Evolutionary conservation across 2,797 vertebrate species (phyloP).

Genomic region (Characodon lateralis): DNA sequence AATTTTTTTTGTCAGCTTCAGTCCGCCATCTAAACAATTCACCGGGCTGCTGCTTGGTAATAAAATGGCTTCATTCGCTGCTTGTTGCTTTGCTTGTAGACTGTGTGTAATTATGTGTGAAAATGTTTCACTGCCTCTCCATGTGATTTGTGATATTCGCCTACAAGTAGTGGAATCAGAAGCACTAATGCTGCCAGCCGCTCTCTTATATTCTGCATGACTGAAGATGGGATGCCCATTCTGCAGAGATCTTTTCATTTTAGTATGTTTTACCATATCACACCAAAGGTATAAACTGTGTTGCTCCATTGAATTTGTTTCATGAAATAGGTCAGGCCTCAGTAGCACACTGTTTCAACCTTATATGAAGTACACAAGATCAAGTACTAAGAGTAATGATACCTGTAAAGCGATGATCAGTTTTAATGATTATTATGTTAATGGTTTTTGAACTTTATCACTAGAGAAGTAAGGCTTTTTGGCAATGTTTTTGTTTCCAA

Average conservation of each 20-base stretch:
- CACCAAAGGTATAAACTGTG: neutral
- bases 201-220: neutral
- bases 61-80: constrained; percentile 8
- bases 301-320: neutral
- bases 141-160: constrained; percentile 13
- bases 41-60: constrained; percentile 6
- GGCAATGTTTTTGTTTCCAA: no score
- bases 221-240: neutral
- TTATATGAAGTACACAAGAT: neutral
- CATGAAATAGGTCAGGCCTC: neutral
- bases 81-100: constrained; percentile 12
- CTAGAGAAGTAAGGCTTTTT: no score
- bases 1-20: neutral
- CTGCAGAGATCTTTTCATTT: neutral
- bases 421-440: neutral
- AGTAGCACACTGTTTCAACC: neutral
- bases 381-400: neutral
- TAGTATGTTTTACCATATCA: neutral
- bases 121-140: neutral
- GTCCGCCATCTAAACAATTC: neutral
- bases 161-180: neutral
- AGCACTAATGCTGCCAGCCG: neutral
- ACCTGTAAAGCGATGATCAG: neutral
- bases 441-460: no score
- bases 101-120: constrained; percentile 19